Base-by-base conservation (phyloP, 2,888 invertebrate genomes). In the Drosophila acutilabella region DNA sequence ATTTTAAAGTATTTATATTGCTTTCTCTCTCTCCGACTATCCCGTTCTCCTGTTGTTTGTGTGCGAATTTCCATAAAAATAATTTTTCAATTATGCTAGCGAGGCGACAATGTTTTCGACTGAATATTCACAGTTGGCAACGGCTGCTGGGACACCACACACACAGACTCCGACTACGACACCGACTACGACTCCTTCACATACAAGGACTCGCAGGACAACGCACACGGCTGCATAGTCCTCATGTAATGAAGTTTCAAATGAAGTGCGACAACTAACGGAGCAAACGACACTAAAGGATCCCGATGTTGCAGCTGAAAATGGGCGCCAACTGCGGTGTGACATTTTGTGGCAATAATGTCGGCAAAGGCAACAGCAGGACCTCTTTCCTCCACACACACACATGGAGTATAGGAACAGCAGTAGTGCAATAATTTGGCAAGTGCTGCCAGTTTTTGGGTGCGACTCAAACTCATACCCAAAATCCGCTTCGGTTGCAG, bases 181-280 rank as follows among this genome's bases (percentile, higher is more conserved):
- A n/a, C n/a, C n/a, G n/a, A n/a, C n/a, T n/a, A n/a, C n/a, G n/a
- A n/a, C n/a, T n/a, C n/a, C n/a, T n/a, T n/a, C 14, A 45, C 41
- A 38, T 13, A 13, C 8, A 8, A 14, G 45, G 14, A 41, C 18
- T 13, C 13, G 7, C 20, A 36, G 42, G 18, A 40, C 26, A 26
- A 26, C 26, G 64, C 67, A 47, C 47, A 50, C 50, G 59, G 26
- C 58, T 59, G 64, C 57, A 51, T 26, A 73, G 66, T 70, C 51
- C 65, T 65, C 69, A 44, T 82, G 80, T 82, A 88, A 88, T 83
- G 88, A 88, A 83, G 88, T 83, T 83, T 88, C 66, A 88, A 83
- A 82, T 88, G 86, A 88, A 88, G 88, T 88, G 88, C 85, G 85
- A 88, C 88, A 88, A 87, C 87, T 78, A 86, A 81, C 87, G 78